Base-by-base conservation (phyloP, 2,797 vertebrate genomes). In the Mormyrops boulengeri region DNA sequence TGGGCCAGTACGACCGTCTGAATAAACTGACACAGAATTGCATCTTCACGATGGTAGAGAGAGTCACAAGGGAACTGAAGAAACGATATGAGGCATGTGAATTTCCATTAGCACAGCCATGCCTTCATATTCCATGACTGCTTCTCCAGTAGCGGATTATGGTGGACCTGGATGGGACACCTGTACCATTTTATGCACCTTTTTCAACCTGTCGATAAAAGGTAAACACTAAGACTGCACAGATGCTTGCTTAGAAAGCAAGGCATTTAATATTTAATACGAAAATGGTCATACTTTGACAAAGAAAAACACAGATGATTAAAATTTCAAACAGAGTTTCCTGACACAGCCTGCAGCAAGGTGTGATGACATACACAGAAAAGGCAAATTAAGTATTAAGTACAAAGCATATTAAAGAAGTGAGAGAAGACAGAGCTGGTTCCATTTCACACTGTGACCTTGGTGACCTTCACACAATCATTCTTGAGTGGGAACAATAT, bases 261-360 rank as follows among this genome's bases (percentile, higher is more conserved):
- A 82, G 41, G 6, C 77, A n/a, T 82, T 73, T 82, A 82, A 82
- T 82, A 82, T 82, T 73, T 47, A 82, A 82, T 47, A n/a, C n/a
- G 77, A 47, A 82, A 47, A 19, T 19, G 7, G 77, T 47, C 41
- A 47, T 9, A 47, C 41, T 82, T 44, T 47, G 41, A 47, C 41
- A 47, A 19, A 47, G 2, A 53, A 53, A 73, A 38, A 41, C 9
- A 73, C 12, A 47, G 38, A n/a, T 80, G 38, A 80, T 80, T 80
- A 44, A 47, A 82, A 47, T 44, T 82, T 82, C 73, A 41, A 69
- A 30, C 62, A 30, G 12, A 38, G 38, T 47, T 80, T 80, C 41
- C 41, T 8, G 19, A n/a, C 77, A 77, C 69, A 11, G 77, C 77
- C 77, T 47, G 19, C 19, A 82, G 77, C 77, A 82, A 44, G 38